phyloP scores from a whole-genome alignment of 2,113 vertebrate species.

The Rattus rattus region DNA sequence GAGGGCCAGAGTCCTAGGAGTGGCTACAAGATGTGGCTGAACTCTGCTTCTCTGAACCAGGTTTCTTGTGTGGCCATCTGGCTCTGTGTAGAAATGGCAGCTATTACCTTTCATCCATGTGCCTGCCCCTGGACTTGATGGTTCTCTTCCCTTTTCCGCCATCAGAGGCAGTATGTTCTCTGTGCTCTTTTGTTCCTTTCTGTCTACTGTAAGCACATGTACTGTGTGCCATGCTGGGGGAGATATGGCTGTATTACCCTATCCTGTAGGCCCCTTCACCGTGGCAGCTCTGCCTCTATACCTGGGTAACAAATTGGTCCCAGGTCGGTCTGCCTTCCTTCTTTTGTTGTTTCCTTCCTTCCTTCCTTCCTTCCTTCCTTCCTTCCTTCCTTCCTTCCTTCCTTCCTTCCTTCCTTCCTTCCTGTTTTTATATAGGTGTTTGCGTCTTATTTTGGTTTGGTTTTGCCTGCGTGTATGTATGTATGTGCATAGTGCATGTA shows the following conservation, averaged over 20 bases:
- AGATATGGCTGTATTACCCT: background rate
- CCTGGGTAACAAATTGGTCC: background rate
- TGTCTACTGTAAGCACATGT: background rate
- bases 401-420: rapidly evolving
- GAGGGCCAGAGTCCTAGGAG: too few relatives aligned
- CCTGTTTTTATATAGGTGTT: background rate
- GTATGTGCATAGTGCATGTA: background rate
- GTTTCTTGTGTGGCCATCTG: background rate
- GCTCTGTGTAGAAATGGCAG: background rate
- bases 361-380: background rate
- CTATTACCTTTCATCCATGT: too few relatives aligned
- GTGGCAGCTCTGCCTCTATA: background rate
- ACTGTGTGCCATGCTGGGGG: background rate
- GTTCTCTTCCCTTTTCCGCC: too few relatives aligned
- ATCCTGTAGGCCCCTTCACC: too few relatives aligned
- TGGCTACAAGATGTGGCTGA: too few relatives aligned
- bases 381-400: background rate
- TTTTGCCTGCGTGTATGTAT: background rate
- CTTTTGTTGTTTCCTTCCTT: too few relatives aligned
- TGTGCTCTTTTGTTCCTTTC: background rate
- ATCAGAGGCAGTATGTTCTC: background rate
- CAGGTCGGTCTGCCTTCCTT: background rate
- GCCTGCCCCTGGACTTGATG: background rate
- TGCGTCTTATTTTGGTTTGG: too few relatives aligned
- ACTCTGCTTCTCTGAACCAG: background rate